Evolutionary conservation across 2,797 vertebrate genomes (phyloP).

Genomic region (Premnoplex brunnescens): DNA sequence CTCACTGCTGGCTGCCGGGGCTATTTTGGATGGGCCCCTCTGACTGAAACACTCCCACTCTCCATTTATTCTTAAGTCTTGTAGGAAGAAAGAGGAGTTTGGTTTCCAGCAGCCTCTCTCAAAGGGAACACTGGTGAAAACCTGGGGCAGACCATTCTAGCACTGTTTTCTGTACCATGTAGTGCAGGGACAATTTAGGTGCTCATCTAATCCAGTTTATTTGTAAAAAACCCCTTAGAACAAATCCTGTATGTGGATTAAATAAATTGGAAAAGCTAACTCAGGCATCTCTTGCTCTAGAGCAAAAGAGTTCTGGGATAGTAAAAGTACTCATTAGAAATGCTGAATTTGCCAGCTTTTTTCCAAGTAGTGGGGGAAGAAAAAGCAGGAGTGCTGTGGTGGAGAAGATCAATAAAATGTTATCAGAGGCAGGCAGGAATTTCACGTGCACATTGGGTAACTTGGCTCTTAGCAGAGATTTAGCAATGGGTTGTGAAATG

Average conservation of each 20-base stretch:
- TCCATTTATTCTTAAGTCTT: neutral
- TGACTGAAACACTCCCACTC: neutral
- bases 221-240: neutral
- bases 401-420: neutral
- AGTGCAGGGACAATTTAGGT: neutral
- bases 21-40: neutral
- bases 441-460: neutral
- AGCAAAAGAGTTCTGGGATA: neutral
- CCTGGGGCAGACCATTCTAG: neutral
- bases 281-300: neutral
- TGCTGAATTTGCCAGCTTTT: neutral
- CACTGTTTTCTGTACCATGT: accelerated
- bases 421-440: neutral
- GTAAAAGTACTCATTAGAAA: neutral
- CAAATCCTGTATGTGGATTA: neutral
- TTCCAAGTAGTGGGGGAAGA: neutral
- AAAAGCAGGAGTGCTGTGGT: neutral
- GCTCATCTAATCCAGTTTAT: neutral
- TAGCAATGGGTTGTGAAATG: neutral
- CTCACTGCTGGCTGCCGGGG: neutral
- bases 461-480: neutral
- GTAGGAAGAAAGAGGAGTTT: neutral
- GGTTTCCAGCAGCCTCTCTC: neutral
- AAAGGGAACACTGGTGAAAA: neutral
- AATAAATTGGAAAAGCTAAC: neutral